Base-by-base conservation (phyloP, 1,140 invertebrate species). In the Apis cerana region DNA sequence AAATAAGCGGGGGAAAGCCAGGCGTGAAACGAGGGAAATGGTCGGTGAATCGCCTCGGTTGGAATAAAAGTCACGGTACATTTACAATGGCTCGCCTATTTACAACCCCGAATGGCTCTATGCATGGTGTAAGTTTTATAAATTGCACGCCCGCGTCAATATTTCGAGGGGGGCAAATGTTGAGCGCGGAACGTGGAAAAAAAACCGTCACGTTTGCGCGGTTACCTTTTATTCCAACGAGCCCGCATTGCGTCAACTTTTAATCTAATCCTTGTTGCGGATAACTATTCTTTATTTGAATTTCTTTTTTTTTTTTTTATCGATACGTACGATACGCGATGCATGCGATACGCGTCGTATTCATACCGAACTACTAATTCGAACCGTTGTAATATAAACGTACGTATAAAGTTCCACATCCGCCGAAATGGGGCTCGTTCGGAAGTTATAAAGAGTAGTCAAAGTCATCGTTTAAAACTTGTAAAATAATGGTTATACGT, bases 21-120 rank as follows among this genome's bases (percentile, higher is more conserved):
- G 58, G n/a, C 17, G 19, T n/a, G 65, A 67, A 61, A 80, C 61
- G 27, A 48, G 65, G 48, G 33, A 67, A 33, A 69, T 33, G 61
- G 79, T 62, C 67, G 43, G 33, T 33, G 84, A 23, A 61, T 52
- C 61, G 70, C 13, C 10, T 7, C 10, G 50, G 7, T 7, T 15
- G 27, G 33, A 56, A 50, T 79, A 59, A 58, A 58, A 70, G 56
- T 71, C 67, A 59, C n/a, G 56, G 67, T 27, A 52, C 67, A 50
- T 79, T 43, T 79, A 61, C 43, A 27, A 43, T 21, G 19, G 67
- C 48, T 52, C 77, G 77, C n/a, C 43, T 79, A 71, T 70, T 59
- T 59, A 59, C 54, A 43, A 54, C 21, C n/a, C 56, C 19, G 61
- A 59, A 33, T 69, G 62, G 11, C 23, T 1, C 33, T 33, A 15